Evolutionary conservation across 2,888 invertebrate genomes (phyloP), one percentile per base, ranked within the genome.

Genomic region (Erebia epiphron): DNA sequence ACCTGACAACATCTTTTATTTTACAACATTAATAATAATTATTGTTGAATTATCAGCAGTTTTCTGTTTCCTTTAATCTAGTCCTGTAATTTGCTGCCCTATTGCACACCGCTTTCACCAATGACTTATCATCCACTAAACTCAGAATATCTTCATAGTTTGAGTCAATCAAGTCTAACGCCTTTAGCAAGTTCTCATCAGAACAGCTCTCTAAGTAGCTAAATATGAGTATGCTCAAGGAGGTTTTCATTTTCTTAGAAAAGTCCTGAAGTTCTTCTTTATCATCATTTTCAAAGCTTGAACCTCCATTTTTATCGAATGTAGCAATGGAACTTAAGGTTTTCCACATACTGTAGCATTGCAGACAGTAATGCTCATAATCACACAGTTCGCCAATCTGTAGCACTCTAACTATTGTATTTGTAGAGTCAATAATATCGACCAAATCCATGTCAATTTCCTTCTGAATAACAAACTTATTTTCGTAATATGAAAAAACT

Each of bases 361-460:
- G 84, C n/a, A 79, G 76, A 67, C 91, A 87, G 74, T 86, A 91
- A 69, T 83, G 82, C 3, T 86, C 83, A 1, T 85, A 82, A 2
- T 82, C 79, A 72, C 85, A 83, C 9, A 76, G 77, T 46, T 82
- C 79, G 70, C 82, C 82, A 2, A 87, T 75, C 62, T 85, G 77
- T n/a, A 91, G 74, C 8, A 80, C 81, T 57, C 78, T 82, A 0
- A 87, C 77, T 68, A 92, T 86, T 13, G 87, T 84, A 18, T 80
- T 86, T 21, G 83, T 83, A 5, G 89, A 88, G 46, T 91, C 90
- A 14, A 92, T 78, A 57, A 92, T 82, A 71, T 91, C 89, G 2
- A 88, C 80, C 41, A 92, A 79, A 75, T 91, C 91, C 1, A 83
- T 78, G 72, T 92, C 92, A 68, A 91, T 86, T 73, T 89, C 88